phyloP scores from a whole-genome alignment of 2,113 vertebrate species.

The Chaetorhynchus papuensis region DNA sequence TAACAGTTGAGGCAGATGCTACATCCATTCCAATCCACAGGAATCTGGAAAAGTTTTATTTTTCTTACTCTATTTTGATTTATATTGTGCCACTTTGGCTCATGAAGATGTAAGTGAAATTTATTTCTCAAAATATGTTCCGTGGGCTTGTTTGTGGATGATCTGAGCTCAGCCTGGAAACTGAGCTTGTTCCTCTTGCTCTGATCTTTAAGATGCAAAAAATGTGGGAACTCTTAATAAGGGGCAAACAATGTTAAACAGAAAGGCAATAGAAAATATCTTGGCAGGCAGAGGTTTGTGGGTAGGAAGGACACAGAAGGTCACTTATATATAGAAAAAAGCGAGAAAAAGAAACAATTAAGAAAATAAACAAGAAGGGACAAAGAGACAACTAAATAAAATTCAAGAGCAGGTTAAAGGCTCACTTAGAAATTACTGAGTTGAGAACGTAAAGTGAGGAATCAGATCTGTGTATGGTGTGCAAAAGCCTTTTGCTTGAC shows the following conservation, averaged over 20 bases:
- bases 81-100: background rate
- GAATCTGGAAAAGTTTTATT: background rate
- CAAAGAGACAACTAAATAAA: background rate
- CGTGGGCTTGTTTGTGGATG: background rate
- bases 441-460: background rate
- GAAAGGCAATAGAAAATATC: background rate
- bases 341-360: background rate
- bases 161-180: background rate
- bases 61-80: background rate
- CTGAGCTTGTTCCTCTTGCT: background rate
- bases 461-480: background rate
- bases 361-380: background rate
- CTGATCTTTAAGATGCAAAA: background rate
- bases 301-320: background rate
- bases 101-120: background rate
- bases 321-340: background rate
- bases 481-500: background rate
- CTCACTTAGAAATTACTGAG: background rate
- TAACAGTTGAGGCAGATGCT: background rate
- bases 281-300: background rate
- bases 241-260: background rate
- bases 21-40: background rate
- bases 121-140: constrained; percentile 4
- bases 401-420: background rate
- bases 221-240: background rate